Evolutionary conservation across 1,140 invertebrate species (phyloP), one percentile per base, ranked within the genome.

Genomic region (Drosophila jambulina): DNA sequence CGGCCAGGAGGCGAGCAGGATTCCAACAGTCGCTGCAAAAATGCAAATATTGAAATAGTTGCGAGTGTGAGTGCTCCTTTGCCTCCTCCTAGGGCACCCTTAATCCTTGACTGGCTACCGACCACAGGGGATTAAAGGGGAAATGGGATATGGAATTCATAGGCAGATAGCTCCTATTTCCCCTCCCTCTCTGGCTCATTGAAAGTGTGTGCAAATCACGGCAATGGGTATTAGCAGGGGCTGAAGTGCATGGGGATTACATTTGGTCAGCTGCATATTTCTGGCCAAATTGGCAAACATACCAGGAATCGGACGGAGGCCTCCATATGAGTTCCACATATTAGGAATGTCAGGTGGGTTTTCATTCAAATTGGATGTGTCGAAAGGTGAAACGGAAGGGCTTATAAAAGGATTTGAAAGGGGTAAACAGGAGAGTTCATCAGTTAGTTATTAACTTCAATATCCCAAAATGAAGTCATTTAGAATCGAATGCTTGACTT

Each of bases 121-220:
- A 27, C 34, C 68, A 53, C 58, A 75, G 34, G 34, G 68, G n/a
- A 29, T 29, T 25, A 25, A 54, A 40, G 32, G 51, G 49, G 29
- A 25, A 53, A 9, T 38, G 68, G 27, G 13, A 34, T 42, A 36
- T 42, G 63, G 19, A 36, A 70, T 74, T 29, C 57, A 15, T 54
- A 21, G 38, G 42, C 42, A 67, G 65, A 10, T 25, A 15, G 17
- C 9, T 32, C 27, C 45, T 38, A n/a, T 3, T 23, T 23, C 13
- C n/a, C 8, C 7, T 21, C 6, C 7, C 29, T 19, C 23, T 54
- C 25, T 46, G 62, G 74, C 74, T 58, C 53, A 63, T 78, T 63
- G 70, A 69, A 63, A 53, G 72, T 59, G 53, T 78, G 69, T 70
- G 64, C 75, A 70, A 78, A 78, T 77, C 74, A 77, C 57, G 56